Evolutionary conservation across 1,140 invertebrate genomes (phyloP).

Genomic region (Drosophila malerkotliana): DNA sequence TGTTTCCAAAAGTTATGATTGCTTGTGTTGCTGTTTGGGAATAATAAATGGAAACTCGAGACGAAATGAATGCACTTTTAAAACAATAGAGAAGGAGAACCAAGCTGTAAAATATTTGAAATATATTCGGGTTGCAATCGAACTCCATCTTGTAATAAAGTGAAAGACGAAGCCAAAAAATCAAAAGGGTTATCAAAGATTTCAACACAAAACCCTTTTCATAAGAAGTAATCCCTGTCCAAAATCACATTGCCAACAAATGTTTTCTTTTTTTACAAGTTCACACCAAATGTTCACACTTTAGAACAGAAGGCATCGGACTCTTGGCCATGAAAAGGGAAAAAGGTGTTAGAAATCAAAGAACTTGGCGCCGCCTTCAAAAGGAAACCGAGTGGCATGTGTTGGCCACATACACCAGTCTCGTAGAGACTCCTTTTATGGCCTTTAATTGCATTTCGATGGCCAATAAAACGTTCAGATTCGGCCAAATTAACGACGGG

Average conservation of each 20-base stretch:
- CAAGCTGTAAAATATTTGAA: background rate
- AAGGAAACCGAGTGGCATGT: constrained; percentile 21
- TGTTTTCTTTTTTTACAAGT: constrained; percentile 52
- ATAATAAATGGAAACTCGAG: constrained; percentile 21
- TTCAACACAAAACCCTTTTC: background rate
- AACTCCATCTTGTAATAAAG: background rate
- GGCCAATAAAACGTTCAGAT: constrained; percentile 68
- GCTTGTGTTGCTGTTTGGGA: background rate
- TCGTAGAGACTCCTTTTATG: constrained; percentile 51
- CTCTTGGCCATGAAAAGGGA: constrained; percentile 9
- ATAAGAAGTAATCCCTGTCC: background rate
- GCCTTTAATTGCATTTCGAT: constrained; percentile 77
- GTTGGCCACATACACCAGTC: constrained; percentile 33
- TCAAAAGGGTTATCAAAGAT: background rate
- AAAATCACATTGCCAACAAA: constrained; percentile 33
- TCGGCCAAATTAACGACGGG: constrained; percentile 69
- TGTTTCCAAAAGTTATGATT: constrained; percentile 44
- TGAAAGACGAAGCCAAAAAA: no score
- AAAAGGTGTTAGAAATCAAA: constrained; percentile 70
- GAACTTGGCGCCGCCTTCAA: constrained; percentile 59
- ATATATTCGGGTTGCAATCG: background rate
- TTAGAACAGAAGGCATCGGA: constrained; percentile 17
- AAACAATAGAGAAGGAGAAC: background rate
- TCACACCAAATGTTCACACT: constrained; percentile 76
- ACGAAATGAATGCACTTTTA: constrained; percentile 32